Percentiles rank a stretch among this genome's conserved stretches.
phyloP scores from a whole-genome alignment of 2,113 vertebrate species.

The Silurus asotus region DNA sequence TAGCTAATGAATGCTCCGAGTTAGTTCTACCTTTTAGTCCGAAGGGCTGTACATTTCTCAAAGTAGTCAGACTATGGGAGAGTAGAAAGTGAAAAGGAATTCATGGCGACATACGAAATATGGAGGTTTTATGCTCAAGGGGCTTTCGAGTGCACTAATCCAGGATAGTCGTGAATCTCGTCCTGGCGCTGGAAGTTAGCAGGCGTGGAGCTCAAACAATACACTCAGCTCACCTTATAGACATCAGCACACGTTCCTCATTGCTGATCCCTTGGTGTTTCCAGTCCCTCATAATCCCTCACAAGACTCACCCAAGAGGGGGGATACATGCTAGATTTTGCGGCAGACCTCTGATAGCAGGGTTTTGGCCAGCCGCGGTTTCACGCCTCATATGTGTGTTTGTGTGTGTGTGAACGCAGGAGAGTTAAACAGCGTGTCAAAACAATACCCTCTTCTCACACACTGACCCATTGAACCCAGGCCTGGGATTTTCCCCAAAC shows the following conservation, averaged over 20 bases:
- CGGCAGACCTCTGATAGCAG: conserved; percentile 21
- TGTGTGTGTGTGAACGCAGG: too few relatives aligned
- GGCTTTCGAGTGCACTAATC: not conserved
- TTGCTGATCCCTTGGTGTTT: not conserved
- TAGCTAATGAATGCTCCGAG: conserved; percentile 8
- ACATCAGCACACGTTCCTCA: not conserved
- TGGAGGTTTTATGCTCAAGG: too few relatives aligned
- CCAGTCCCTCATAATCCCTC: not conserved
- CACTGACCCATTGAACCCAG: not conserved
- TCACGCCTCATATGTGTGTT: not conserved
- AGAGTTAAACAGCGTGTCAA: not conserved
- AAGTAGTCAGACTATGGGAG: not conserved
- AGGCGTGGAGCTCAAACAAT: conserved; percentile 38
- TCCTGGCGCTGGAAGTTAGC: conserved; percentile 26
- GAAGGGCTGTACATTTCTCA: not conserved
- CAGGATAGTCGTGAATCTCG: not conserved
- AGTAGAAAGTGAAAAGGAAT: too few relatives aligned
- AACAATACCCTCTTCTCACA: not conserved
- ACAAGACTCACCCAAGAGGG: not conserved
- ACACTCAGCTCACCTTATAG: not conserved
- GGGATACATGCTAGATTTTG: conserved; percentile 9
- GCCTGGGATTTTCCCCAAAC: not conserved
- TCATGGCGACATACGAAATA: too few relatives aligned
- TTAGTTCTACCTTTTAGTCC: not conserved
- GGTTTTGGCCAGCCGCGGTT: conserved; percentile 22